Evolutionary conservation across 2,113 vertebrate genomes (phyloP).

Genomic region (Addax nasomaculatus): DNA sequence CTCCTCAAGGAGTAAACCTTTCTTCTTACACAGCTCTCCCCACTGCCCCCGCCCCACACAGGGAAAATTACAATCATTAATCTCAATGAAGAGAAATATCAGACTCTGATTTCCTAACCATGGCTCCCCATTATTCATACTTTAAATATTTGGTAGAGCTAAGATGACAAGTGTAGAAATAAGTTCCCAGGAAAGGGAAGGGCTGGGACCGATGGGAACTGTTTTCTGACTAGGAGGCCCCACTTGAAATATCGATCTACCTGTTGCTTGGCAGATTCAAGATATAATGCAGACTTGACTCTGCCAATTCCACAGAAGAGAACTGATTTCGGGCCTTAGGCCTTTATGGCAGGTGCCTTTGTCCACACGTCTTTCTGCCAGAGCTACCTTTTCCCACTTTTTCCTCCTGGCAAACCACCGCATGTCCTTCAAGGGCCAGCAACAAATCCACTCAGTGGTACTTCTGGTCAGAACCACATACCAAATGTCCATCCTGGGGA

Average conservation of each 20-base stretch:
- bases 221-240: background rate
- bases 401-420: background rate
- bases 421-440: background rate
- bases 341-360: background rate
- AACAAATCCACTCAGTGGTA: background rate
- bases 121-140: constrained; percentile 66
- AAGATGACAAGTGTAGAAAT: constrained; percentile 33
- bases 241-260: background rate
- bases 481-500: background rate
- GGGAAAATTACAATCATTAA: constrained; percentile 67
- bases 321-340: background rate
- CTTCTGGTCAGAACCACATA: background rate
- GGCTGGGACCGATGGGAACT: background rate
- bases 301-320: background rate
- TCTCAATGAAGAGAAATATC: constrained; percentile 66
- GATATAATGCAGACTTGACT: background rate
- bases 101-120: constrained; percentile 50
- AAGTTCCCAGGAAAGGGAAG: background rate
- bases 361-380: background rate
- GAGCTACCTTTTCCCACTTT: background rate
- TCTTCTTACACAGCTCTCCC: constrained; percentile 19
- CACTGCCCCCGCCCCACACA: background rate
- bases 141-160: constrained; percentile 64
- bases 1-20: background rate
- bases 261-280: background rate